phyloP scores from a whole-genome alignment of 2,888 invertebrate genomes.

The Lepidochitona cinerea region DNA sequence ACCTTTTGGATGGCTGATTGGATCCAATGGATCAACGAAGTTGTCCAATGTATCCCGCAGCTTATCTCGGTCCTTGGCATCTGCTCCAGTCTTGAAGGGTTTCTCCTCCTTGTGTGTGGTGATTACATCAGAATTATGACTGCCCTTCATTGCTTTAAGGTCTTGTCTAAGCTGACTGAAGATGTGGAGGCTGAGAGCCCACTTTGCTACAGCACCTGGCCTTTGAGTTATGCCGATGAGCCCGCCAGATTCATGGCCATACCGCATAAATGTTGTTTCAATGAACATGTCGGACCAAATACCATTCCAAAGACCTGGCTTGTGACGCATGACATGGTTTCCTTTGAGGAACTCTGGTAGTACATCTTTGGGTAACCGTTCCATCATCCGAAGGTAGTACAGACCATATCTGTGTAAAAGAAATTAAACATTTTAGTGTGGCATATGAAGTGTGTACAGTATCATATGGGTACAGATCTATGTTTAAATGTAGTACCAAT shows the following conservation, averaged over 20 bases:
- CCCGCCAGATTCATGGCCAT: constrained; percentile 40
- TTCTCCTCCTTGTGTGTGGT: constrained; percentile 31
- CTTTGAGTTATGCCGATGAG: constrained; percentile 42
- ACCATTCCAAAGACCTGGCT: constrained; percentile 38
- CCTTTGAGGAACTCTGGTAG: constrained; percentile 27
- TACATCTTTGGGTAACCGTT: too few relatives aligned
- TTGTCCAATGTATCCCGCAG: constrained; percentile 15
- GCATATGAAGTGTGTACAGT: too few relatives aligned
- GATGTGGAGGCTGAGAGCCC: constrained; percentile 38
- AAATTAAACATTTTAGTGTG: constrained; percentile 44
- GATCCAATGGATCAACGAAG: constrained; percentile 26
- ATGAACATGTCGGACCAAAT: constrained; percentile 47
- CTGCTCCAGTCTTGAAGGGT: constrained; percentile 15
- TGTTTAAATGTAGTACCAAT: too few relatives aligned
- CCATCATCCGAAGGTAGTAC: too few relatives aligned
- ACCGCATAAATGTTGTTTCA: constrained; percentile 46
- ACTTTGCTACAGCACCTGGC: constrained; percentile 30
- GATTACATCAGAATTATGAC: not conserved
- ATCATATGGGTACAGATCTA: too few relatives aligned
- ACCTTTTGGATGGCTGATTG: constrained; percentile 10
- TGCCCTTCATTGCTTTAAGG: constrained; percentile 6
- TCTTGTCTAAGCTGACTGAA: constrained; percentile 18
- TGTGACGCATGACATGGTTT: constrained; percentile 39
- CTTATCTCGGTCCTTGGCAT: constrained; percentile 20
- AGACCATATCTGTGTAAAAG: constrained; percentile 31